Conservation (phyloP, 2,113 vertebrate genomes). For the Dicerorhinus sumatrensis region DNA sequence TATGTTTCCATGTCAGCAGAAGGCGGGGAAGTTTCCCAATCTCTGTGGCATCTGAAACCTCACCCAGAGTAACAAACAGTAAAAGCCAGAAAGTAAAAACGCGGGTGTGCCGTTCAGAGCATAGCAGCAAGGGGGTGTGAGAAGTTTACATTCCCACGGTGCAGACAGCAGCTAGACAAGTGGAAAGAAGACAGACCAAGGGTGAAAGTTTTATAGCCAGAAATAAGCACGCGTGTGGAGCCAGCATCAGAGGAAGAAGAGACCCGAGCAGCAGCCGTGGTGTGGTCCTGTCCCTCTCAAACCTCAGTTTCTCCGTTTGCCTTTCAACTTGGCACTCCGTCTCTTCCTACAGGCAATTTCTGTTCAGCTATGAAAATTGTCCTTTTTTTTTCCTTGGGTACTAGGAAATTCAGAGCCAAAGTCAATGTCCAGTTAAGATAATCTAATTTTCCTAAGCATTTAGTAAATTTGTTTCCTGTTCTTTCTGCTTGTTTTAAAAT, state of each 20-base stretch:
- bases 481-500: neutral
- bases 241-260: neutral
- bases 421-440: neutral
- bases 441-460: neutral
- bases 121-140: neutral
- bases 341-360: neutral
- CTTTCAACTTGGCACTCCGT: no score
- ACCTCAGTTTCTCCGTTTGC: no score
- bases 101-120: neutral
- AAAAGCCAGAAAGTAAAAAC: neutral
- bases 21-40: neutral
- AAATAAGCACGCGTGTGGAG: neutral
- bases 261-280: fast-evolving
- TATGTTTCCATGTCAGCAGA: neutral
- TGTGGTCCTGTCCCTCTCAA: no score
- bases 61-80: neutral
- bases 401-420: slow-evolving; percentile 16
- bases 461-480: slow-evolving; percentile 38
- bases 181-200: neutral
- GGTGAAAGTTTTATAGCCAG: neutral
- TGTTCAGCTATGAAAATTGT: neutral
- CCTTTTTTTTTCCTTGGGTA: neutral
- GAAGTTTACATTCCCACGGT: neutral
- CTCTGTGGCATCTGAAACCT: neutral
- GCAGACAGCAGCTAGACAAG: neutral